These are phyloP conservation scores for Phocides pigmalion DNA, from an alignment of 1,140 invertebrate species.

Conservation along the genomic window DNA sequence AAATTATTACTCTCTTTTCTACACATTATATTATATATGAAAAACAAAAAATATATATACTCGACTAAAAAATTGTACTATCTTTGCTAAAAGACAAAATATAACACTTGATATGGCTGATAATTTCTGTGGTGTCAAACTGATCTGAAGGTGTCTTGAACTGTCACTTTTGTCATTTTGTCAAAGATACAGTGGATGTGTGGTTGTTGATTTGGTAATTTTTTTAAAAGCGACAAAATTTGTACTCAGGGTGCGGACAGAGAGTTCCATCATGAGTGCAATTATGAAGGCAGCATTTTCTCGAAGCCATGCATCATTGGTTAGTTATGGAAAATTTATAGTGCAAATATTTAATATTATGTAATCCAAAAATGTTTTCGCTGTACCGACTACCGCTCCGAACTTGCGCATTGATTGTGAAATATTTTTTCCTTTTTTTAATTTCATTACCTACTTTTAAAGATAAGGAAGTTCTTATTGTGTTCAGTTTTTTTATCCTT, in stretches of 20 bases:
- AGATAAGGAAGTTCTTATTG: neutral
- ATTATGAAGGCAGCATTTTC: conserved; percentile 73
- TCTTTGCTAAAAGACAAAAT: too few species aligned
- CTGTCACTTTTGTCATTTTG: conserved; percentile 12
- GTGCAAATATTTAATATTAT: conserved; percentile 62
- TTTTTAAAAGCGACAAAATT: conserved; percentile 45
- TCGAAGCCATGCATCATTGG: conserved; percentile 71
- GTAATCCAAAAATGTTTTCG: conserved; percentile 70
- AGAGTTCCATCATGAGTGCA: conserved; percentile 83
- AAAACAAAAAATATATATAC: too few species aligned
- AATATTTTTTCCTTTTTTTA: conserved; percentile 24
- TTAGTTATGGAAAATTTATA: conserved; percentile 49
- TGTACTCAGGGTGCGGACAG: conserved; percentile 79
- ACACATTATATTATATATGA: too few species aligned
- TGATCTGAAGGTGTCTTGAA: neutral
- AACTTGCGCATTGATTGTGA: conserved; percentile 33
- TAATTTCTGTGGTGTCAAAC: neutral
- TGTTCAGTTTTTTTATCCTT: neutral
- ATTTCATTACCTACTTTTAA: neutral
- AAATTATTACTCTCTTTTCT: too few species aligned
- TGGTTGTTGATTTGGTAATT: conserved; percentile 54
- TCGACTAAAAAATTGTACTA: too few species aligned
- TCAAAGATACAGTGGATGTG: conserved; percentile 26
- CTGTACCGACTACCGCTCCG: conserved; percentile 1
- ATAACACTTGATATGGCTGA: too few species aligned